phyloP scores from a whole-genome alignment of 2,113 vertebrate species.

The Corapipo altera region DNA sequence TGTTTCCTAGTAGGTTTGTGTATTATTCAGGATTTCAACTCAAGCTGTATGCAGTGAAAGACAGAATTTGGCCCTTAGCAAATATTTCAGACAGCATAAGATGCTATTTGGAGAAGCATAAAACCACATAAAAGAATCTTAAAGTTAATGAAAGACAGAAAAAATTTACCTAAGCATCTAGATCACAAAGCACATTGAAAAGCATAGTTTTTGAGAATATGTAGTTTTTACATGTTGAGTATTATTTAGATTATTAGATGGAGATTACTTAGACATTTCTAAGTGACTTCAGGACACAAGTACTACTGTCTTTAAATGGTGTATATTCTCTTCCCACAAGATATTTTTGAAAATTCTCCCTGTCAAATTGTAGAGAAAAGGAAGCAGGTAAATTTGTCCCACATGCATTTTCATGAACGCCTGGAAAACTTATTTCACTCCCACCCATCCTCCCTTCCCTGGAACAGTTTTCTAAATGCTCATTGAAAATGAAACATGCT shows the following conservation, averaged over 20 bases:
- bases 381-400: constrained; percentile 33
- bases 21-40: constrained; percentile 49
- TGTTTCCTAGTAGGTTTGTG: neutral
- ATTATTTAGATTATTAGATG: constrained; percentile 27
- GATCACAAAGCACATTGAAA: constrained; percentile 21
- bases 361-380: neutral
- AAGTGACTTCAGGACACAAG: constrained; percentile 26
- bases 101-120: constrained; percentile 41
- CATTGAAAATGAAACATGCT: neutral
- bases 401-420: constrained; percentile 42
- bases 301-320: neutral
- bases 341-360: constrained; percentile 1
- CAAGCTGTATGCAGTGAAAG: neutral
- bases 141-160: constrained; percentile 47
- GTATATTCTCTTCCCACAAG: neutral
- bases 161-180: constrained; percentile 7
- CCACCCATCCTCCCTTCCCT: neutral
- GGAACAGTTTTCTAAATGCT: neutral
- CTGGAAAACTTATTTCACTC: constrained; percentile 13
- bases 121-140: constrained; percentile 56
- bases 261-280: neutral
- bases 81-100: constrained; percentile 48
- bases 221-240: neutral
- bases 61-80: constrained; percentile 52
- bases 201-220: neutral